Percentiles rank a stretch among this genome's conserved stretches.
Evolutionary conservation across 2,113 vertebrate genomes (phyloP).

Genomic region (Psammodynastes pulverulentus): DNA sequence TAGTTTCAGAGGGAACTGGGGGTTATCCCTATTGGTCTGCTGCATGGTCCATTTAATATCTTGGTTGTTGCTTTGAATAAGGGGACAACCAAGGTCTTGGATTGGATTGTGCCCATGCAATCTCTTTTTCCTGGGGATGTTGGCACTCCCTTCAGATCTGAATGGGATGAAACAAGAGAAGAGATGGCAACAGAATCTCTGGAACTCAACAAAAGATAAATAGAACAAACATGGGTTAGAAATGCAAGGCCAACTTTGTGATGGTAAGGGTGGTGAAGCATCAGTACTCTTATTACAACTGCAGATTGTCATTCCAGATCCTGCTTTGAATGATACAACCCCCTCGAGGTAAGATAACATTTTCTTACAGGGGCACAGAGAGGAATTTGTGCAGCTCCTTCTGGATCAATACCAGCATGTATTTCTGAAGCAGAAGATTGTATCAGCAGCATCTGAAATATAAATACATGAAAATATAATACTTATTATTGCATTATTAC

Average conservation of each 20-base stretch:
- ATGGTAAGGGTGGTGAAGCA: background rate
- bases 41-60: background rate
- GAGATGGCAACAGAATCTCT: background rate
- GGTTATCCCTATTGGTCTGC: background rate
- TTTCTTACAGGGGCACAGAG: background rate
- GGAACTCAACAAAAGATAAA: background rate
- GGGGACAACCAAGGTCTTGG: background rate
- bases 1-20: background rate
- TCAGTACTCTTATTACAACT: background rate
- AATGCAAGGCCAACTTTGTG: background rate
- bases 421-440: background rate
- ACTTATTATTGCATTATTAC: background rate
- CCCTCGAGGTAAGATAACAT: background rate
- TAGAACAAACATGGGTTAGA: background rate
- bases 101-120: background rate
- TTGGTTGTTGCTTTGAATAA: background rate
- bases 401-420: background rate
- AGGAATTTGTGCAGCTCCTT: background rate
- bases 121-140: background rate
- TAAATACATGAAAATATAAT: background rate
- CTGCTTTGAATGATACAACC: background rate
- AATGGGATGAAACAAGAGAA: background rate
- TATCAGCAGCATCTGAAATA: background rate
- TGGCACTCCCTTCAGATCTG: background rate
- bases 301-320: background rate